A percentile compares a stretch with the other conserved stretches of the same genome.
Conservation (phyloP, 2,113 vertebrate species). For the Egretta garzetta region DNA sequence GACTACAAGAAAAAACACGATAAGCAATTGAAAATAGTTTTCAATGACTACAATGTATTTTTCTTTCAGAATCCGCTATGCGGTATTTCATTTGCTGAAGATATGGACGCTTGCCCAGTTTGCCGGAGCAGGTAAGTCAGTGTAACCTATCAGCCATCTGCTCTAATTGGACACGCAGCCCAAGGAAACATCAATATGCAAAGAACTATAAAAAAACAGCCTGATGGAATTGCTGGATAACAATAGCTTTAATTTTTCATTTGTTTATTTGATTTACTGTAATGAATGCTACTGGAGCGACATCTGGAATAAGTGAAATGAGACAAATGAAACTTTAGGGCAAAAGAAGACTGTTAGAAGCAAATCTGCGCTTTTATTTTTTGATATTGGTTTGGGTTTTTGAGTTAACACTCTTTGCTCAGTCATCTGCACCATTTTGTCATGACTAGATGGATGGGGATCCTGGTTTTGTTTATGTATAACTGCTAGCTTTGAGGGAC, state of each 20-base stretch:
- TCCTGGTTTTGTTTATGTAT: neutral
- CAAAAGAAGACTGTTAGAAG: neutral
- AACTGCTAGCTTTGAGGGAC: neutral
- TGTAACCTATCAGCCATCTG: slow-evolving; percentile 71
- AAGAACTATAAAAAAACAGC: neutral
- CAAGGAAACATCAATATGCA: slow-evolving; percentile 44
- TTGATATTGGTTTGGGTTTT: neutral
- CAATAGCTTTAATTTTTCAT: slow-evolving; percentile 80
- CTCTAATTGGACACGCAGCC: slow-evolving; percentile 51
- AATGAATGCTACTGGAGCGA: slow-evolving; percentile 41
- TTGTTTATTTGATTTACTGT: slow-evolving; percentile 77
- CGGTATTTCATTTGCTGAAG: neutral
- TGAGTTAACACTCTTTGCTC: neutral
- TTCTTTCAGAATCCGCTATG: neutral
- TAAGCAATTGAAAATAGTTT: slow-evolving; percentile 14
- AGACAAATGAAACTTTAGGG: neutral
- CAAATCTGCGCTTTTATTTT: neutral
- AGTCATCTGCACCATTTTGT: neutral
- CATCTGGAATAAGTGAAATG: slow-evolving; percentile 53
- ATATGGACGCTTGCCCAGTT: slow-evolving; percentile 37
- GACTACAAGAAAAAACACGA: neutral
- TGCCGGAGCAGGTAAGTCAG: slow-evolving; percentile 55
- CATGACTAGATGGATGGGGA: neutral
- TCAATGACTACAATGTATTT: neutral
- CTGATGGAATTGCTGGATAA: slow-evolving; percentile 51